phyloP scores from a whole-genome alignment of 2,888 invertebrate genomes.

The Pristionchus maxplancki region DNA sequence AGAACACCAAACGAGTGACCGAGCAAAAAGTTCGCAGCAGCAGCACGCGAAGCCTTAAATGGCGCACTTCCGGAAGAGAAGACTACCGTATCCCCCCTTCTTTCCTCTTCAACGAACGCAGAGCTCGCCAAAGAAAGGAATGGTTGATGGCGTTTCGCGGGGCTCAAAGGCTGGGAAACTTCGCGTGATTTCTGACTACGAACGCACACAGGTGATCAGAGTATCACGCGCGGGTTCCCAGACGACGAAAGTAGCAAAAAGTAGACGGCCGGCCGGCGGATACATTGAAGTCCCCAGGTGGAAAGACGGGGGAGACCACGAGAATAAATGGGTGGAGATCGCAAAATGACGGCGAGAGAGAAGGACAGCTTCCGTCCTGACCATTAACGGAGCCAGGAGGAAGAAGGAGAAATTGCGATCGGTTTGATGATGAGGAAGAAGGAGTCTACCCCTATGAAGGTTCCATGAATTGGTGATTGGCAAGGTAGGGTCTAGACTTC shows the following conservation, averaged over 20 bases:
- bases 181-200: not conserved
- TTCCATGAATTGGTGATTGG: too few species aligned
- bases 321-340: not conserved
- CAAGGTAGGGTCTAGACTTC: too few species aligned
- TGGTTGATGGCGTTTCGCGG: not conserved
- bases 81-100: not conserved
- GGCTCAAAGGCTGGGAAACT: not conserved
- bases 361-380: not conserved
- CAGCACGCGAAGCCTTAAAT: not conserved
- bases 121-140: not conserved
- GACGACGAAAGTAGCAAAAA: not conserved
- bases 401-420: not conserved
- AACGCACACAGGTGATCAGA: not conserved
- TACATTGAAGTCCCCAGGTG: constrained; percentile 6
- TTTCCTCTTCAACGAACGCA: not conserved
- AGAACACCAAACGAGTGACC: constrained; percentile 25
- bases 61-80: not conserved
- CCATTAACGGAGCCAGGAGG: not conserved
- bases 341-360: not conserved
- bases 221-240: not conserved
- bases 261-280: too few species aligned
- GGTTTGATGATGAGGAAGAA: not conserved
- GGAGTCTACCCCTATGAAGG: not conserved
- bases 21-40: not conserved
- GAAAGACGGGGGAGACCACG: not conserved